These are phyloP conservation scores for Calypte anna DNA, from an alignment of 2,113 vertebrate genomes.

Conservation along the genomic window DNA sequence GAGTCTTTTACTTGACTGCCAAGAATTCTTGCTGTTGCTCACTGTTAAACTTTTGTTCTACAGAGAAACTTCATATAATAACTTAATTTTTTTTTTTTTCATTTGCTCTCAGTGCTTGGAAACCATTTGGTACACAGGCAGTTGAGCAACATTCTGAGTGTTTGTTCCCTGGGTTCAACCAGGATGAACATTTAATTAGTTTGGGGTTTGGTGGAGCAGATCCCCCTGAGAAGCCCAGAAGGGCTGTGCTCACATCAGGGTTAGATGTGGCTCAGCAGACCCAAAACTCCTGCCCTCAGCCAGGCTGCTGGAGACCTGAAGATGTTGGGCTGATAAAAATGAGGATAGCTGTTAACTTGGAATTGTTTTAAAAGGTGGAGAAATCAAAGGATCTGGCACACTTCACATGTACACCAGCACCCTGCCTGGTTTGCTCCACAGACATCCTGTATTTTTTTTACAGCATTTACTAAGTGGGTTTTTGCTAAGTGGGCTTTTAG, in stretches of 20 bases:
- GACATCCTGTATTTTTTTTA: neutral
- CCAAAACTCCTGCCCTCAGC: neutral
- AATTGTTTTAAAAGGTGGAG: neutral
- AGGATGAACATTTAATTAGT: neutral
- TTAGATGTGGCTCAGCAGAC: neutral
- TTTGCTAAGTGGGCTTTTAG: too few species aligned
- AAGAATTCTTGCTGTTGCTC: conserved; percentile 58
- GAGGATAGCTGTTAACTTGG: neutral
- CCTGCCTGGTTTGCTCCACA: neutral
- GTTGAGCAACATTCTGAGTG: neutral
- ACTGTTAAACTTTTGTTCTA: conserved; percentile 61
- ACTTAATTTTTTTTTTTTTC: conserved; percentile 35
- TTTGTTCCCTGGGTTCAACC: neutral
- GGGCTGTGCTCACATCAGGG: neutral
- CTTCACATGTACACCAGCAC: neutral
- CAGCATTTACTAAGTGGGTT: neutral
- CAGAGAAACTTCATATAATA: conserved; percentile 28
- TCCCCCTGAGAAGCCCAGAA: neutral
- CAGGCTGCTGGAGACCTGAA: neutral
- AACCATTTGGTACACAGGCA: neutral
- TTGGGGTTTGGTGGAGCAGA: neutral
- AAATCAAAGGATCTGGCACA: neutral
- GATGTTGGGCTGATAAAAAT: neutral
- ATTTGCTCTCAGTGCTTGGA: conserved; percentile 40
- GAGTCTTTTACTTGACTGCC: conserved; percentile 52